A percentile compares a stretch with the other conserved stretches of the same genome.
Conservation (phyloP, 2,113 vertebrate genomes). For the Nyctibius bracteatus region DNA sequence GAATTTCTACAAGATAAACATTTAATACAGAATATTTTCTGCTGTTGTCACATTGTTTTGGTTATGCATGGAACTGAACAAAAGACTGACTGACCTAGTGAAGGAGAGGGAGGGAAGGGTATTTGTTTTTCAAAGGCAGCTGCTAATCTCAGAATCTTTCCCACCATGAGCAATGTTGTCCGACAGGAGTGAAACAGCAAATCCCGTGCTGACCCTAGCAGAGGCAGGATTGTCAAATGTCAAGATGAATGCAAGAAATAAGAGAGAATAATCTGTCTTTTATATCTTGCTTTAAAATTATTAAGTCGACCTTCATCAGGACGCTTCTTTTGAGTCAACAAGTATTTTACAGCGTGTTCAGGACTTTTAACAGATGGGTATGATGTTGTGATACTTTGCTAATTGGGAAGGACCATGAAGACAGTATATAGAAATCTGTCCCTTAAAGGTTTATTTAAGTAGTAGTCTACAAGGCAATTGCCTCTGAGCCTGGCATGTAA, state of each 20-base stretch:
- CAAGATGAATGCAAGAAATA: neutral
- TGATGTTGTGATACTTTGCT: neutral
- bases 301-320: neutral
- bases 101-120: neutral
- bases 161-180: neutral
- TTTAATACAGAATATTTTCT: neutral
- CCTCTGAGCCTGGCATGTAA: neutral
- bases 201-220: neutral
- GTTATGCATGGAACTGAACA: neutral
- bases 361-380: neutral
- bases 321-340: neutral
- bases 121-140: neutral
- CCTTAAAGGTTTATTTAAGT: neutral
- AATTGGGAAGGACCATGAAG: neutral
- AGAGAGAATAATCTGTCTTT: constrained; percentile 8
- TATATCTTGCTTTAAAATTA: neutral
- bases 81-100: neutral
- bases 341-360: neutral
- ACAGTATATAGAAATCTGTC: neutral
- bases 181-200: neutral
- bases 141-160: neutral
- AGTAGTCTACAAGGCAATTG: neutral
- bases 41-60: neutral
- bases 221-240: neutral
- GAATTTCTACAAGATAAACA: neutral